A percentile compares a stretch with the other conserved stretches of the same genome.
Evolutionary conservation across 2,797 vertebrate genomes (phyloP).

Genomic region (Pterois miles): DNA sequence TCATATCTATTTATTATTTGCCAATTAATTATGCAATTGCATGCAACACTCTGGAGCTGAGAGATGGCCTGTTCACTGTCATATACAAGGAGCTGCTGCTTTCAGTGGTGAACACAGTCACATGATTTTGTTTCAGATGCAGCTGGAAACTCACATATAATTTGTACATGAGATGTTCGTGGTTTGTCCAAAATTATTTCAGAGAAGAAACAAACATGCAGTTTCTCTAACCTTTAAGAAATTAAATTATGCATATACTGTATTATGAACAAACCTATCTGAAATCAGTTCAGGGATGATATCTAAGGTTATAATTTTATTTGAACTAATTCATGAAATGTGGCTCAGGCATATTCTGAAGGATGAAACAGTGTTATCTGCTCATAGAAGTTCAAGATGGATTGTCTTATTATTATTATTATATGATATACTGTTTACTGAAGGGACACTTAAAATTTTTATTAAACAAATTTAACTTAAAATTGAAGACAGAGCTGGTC

Average conservation of each 20-base stretch:
- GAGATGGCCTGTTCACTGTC: neutral
- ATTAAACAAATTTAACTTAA: neutral
- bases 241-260: neutral
- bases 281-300: neutral
- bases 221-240: neutral
- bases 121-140: neutral
- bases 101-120: neutral
- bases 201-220: neutral
- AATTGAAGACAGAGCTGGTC: neutral
- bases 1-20: neutral
- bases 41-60: neutral
- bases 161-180: neutral
- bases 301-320: neutral
- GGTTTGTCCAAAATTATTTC: neutral
- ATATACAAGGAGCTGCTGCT: neutral
- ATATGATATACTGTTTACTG: too few relatives aligned
- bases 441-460: neutral
- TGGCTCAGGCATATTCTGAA: neutral
- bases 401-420: neutral
- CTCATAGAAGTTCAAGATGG: neutral
- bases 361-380: neutral
- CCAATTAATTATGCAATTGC: neutral
- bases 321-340: neutral
- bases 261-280: neutral
- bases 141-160: neutral